Evolutionary conservation across 2,797 vertebrate genomes (phyloP), one percentile per base, ranked within the genome.

Genomic region (Lindbergichthys nudifrons): DNA sequence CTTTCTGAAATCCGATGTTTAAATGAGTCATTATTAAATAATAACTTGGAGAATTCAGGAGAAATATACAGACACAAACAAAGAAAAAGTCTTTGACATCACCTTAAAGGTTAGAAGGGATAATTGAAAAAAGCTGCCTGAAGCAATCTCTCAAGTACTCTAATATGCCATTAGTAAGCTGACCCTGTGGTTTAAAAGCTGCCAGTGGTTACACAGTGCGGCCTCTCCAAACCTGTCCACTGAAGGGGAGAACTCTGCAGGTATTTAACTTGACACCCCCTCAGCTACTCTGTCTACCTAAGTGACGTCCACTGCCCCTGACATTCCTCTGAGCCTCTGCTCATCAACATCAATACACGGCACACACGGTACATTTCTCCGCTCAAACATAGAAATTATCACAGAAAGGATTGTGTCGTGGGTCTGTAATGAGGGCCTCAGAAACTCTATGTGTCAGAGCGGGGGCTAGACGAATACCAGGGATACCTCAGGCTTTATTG

Each of bases 391-490:
- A 80, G 81, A 74, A 76, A 88, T 90, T 83, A 84, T 21, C 64
- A 65, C 32, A 65, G 76, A 77, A 47, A 74, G 69, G 48, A 70
- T 58, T 50, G 70, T 53, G 54, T 36, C 18, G 1, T 54, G 77
- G 79, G 80, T 64, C 82, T 88, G 73, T 88, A 81, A 88, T 88
- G 79, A 86, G 0, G 68, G 70, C 64, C 77, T 75, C 81, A 67
- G 63, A 83, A 77, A 72, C 69, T 75, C 79, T 41, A 50, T 70
- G 83, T 77, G 81, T 82, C 79, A 52, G 60, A 79, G 92, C 89
- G 93, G 91, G 93, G 93, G 94, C 88, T 86, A 79, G 92, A 87
- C 72, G 75, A 94, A 96, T 96, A n/a, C n/a, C n/a, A n/a, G n/a
- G n/a, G n/a, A n/a, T n/a, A 93, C 94, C 95, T 95, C 93, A 51